Conservation (phyloP, 2,888 invertebrate species). For the Ormyrus pomaceus region DNA sequence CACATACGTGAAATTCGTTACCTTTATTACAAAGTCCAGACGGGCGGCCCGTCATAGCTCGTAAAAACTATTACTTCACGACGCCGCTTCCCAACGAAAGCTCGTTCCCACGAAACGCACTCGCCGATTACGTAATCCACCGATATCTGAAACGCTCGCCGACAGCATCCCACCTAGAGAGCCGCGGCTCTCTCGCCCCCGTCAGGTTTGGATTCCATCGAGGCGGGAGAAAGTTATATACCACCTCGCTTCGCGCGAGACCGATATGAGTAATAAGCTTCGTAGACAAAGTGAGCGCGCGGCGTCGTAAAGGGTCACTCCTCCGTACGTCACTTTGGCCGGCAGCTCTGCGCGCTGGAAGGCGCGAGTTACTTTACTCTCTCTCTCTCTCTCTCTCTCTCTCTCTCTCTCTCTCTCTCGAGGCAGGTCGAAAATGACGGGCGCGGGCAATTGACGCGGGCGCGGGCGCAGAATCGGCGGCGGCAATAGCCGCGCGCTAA, state of each 20-base stretch:
- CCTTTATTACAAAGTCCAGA: constrained; percentile 7
- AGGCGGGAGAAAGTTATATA: background rate
- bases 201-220: background rate
- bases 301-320: constrained; percentile 3
- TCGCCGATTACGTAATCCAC: constrained; percentile 10
- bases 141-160: too few species aligned
- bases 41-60: constrained; percentile 1
- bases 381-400: too few species aligned
- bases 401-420: too few species aligned
- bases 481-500: constrained; percentile 60
- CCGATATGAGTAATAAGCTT: constrained; percentile 10
- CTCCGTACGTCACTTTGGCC: too few species aligned
- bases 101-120: constrained; percentile 46
- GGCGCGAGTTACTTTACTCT: too few species aligned
- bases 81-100: constrained; percentile 13
- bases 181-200: too few species aligned
- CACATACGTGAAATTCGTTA: constrained; percentile 16
- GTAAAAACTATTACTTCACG: constrained; percentile 40
- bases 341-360: too few species aligned
- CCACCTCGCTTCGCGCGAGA: background rate
- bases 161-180: too few species aligned
- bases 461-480: constrained; percentile 1
- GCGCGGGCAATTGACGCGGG: background rate
- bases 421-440: too few species aligned
- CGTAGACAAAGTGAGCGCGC: constrained; percentile 39